These are phyloP conservation scores for Caenorhabditis sp. DNA, from an alignment of 2,888 invertebrate species.

Conservation along the genomic window DNA sequence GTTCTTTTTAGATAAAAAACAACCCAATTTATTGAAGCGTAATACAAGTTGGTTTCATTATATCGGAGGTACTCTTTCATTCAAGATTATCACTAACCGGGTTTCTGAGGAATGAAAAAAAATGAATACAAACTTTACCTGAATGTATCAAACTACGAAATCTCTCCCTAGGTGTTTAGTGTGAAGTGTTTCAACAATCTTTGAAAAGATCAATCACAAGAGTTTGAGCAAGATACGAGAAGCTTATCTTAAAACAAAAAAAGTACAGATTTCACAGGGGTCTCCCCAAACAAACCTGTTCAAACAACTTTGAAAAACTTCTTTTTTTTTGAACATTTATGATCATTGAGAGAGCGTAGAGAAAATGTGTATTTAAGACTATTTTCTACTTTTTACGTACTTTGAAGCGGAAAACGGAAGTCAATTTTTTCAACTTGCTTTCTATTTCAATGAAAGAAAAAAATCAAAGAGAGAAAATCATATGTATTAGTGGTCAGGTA, in stretches of 20 bases:
- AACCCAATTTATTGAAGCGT: no score
- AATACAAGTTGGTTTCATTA: no score
- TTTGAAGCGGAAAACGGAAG: not conserved
- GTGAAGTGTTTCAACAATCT: no score
- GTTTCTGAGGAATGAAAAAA: no score
- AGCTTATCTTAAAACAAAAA: not conserved
- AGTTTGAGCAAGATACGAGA: no score
- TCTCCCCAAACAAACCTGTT: not conserved
- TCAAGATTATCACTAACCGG: no score
- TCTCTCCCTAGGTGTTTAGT: no score
- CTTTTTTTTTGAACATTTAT: not conserved
- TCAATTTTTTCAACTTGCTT: not conserved
- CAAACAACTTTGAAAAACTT: not conserved
- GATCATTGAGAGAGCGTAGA: not conserved
- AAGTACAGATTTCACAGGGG: not conserved
- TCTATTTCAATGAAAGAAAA: not conserved
- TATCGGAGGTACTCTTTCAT: no score
- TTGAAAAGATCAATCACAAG: no score
- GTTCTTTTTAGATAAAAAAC: no score
- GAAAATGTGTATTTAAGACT: not conserved
- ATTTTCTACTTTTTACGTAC: not conserved
- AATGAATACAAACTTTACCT: no score
- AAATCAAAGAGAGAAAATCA: not conserved
- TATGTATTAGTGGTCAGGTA: not conserved
- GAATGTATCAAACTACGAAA: no score